Evolutionary conservation across 1,140 invertebrate genomes (phyloP).

Genomic region (Bombus waltoni): DNA sequence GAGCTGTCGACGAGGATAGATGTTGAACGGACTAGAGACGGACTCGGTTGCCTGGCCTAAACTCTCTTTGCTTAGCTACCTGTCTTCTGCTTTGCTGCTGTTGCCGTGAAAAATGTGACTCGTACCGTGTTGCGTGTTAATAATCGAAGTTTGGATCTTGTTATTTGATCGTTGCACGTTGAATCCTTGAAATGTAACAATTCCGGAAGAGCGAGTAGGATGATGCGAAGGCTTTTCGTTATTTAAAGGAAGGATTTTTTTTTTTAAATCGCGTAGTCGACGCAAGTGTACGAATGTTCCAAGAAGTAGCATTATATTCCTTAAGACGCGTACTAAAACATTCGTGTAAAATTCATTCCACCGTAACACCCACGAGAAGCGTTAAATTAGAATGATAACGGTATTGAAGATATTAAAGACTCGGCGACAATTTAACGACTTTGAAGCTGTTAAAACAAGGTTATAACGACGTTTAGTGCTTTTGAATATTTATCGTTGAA

Average conservation of each 20-base stretch:
- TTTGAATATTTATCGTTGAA: not conserved
- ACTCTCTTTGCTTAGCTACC: not conserved
- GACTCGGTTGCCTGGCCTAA: not conserved
- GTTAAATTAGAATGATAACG: not conserved
- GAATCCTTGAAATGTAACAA: not conserved
- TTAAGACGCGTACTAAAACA: too few relatives aligned
- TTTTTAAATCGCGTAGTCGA: too few relatives aligned
- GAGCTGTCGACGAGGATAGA: slow-evolving; percentile 69
- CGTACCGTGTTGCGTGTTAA: not conserved
- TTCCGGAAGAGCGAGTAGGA: too few relatives aligned
- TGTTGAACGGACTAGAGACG: slow-evolving; percentile 47
- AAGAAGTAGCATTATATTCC: too few relatives aligned
- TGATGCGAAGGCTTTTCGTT: too few relatives aligned
- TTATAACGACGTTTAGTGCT: not conserved
- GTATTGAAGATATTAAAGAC: not conserved
- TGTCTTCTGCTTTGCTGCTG: not conserved
- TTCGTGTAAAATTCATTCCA: too few relatives aligned
- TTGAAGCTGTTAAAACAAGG: not conserved
- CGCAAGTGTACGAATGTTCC: too few relatives aligned
- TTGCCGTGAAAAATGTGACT: not conserved
- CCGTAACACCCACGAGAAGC: not conserved
- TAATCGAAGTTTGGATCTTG: not conserved
- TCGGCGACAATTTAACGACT: not conserved
- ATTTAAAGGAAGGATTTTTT: too few relatives aligned
- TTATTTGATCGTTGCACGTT: not conserved